Percentiles rank a stretch among this genome's conserved stretches.
phyloP scores from a whole-genome alignment of 1,140 invertebrate species.

The Saccostrea glomerata region DNA sequence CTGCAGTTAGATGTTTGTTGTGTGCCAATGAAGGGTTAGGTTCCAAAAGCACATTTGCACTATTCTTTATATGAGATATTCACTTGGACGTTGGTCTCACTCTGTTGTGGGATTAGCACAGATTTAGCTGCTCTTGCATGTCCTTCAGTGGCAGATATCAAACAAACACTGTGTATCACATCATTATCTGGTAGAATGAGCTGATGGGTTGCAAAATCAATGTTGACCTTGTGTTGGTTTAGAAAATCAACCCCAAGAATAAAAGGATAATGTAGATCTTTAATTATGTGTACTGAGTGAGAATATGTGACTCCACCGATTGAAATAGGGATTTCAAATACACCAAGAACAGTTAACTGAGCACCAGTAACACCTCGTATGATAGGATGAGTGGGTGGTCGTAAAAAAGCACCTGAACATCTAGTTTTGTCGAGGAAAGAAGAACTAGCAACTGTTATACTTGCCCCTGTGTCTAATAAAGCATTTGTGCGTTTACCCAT shows the following conservation, averaged over 20 bases:
- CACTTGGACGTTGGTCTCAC: conserved; percentile 32
- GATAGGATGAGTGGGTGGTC: neutral
- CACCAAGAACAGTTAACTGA: conserved; percentile 7
- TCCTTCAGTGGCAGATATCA: neutral
- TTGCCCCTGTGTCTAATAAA: conserved; percentile 33
- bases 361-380: conserved; percentile 28
- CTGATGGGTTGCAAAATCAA: conserved; percentile 21
- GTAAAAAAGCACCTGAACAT: neutral
- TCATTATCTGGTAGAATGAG: conserved; percentile 4
- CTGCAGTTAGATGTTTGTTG: conserved; percentile 41
- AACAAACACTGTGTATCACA: neutral
- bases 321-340: neutral
- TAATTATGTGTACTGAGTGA: conserved; percentile 39
- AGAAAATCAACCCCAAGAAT: conserved; percentile 50
- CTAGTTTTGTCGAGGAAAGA: conserved; percentile 3
- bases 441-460: conserved; percentile 25
- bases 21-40: conserved; percentile 30
- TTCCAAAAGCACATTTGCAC: conserved; percentile 15
- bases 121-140: conserved; percentile 14
- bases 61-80: neutral
- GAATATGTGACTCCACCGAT: conserved; percentile 15
- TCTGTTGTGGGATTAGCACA: conserved; percentile 17
- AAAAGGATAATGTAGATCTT: conserved; percentile 32
- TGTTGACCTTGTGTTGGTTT: neutral
- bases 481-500: neutral